These are phyloP conservation scores for Drosophila athabasca DNA, from an alignment of 1,140 invertebrate genomes.

Conservation along the genomic window DNA sequence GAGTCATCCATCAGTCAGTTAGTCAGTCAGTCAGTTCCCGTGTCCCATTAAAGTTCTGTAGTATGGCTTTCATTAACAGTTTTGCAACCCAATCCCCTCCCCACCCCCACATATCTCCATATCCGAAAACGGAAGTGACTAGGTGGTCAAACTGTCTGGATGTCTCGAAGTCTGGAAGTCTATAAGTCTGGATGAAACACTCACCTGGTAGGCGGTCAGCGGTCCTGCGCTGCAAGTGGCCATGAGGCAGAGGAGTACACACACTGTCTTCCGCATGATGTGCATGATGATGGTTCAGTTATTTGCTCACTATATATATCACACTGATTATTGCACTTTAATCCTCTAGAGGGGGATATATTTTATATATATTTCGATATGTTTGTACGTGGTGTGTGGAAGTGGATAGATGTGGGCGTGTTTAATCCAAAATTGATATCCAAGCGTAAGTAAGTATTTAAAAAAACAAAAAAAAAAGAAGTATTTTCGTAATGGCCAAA, in stretches of 20 bases:
- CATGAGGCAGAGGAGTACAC: slow-evolving; percentile 51
- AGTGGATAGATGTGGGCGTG: background rate
- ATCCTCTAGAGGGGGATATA: background rate
- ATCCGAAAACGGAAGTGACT: slow-evolving; percentile 68
- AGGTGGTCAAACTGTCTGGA: slow-evolving; percentile 41
- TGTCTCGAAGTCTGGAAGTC: background rate
- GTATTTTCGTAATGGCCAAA: slow-evolving; percentile 55
- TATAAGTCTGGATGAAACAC: slow-evolving; percentile 23
- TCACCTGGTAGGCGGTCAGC: slow-evolving; percentile 60
- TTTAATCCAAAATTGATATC: slow-evolving; percentile 70
- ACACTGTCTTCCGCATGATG: slow-evolving; percentile 61
- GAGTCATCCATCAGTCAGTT: slow-evolving; percentile 9
- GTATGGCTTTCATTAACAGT: slow-evolving; percentile 69
- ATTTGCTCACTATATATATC: slow-evolving; percentile 19
- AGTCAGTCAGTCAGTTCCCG: slow-evolving; percentile 14
- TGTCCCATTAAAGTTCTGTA: slow-evolving; percentile 58
- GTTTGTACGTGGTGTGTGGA: slow-evolving; percentile 2
- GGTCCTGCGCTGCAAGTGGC: slow-evolving; percentile 70
- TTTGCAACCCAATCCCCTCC: slow-evolving; percentile 22
- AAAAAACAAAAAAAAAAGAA: background rate
- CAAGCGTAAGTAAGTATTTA: slow-evolving; percentile 5
- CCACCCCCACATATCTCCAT: slow-evolving; percentile 10
- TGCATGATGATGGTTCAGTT: slow-evolving; percentile 42
- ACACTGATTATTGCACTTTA: slow-evolving; percentile 49
- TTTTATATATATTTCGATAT: background rate